Base-by-base conservation (phyloP, 2,113 vertebrate genomes). In the Clarias gariepinus region DNA sequence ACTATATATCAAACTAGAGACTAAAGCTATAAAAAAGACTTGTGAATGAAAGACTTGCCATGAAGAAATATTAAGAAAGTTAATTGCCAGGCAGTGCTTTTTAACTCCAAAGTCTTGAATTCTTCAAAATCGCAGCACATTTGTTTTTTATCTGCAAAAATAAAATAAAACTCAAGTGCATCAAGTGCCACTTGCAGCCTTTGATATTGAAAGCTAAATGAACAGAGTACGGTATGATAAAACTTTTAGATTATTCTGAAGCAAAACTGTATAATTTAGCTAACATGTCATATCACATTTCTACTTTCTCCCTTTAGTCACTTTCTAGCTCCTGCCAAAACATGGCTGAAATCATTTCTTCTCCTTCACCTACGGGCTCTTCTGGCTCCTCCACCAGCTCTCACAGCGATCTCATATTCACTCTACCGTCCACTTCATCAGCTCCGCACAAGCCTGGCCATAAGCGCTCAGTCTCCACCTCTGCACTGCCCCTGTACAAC, bases 391-490 rank as follows among this genome's bases (percentile, higher is more conserved):
- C 91, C 85, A 0, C 63, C 82, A 1, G 83, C 88, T 12, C 82
- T 52, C 77, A 61, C 80, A 13, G 85, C 0, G 91, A 94, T 12
- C 87, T 88, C 19, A 85, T 89, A 4, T 41, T 64, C 30, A 30
- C 60, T 74, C 36, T 53, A 61, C 86, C 77, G 2, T 81, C 82
- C 47, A 86, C 92, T 78, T 18, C 89, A 57, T 86, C 92, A 53
- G 90, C 90, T 19, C 83, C 92, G 16, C 80, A 47, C 11, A 81
- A 2, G 33, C 88, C 85, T 13, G 86, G 88, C 11, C 94, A 95
- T 89, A 94, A 94, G 25, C 94, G 93, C 81, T 95, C 94, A 0
- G 89, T 92, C 84, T 95, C 95, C 84, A 93, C 94, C 93, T 94
- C 90, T 71, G 92, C 91, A 0, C 92, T 95, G 83, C 94, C 89